phyloP scores from a whole-genome alignment of 2,797 vertebrate species.

The Margarornis squamiger region DNA sequence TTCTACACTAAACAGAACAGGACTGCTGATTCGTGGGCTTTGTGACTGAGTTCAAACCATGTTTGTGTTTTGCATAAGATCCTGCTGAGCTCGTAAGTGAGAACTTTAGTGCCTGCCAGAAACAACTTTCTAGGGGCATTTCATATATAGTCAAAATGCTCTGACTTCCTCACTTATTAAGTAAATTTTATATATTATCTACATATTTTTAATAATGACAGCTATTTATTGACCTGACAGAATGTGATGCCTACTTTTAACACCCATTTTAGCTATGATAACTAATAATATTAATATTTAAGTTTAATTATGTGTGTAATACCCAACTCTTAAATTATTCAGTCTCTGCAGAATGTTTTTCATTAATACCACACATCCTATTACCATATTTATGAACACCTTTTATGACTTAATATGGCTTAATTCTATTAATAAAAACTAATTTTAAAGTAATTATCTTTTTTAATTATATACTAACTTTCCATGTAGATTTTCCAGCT shows the following conservation, averaged over 20 bases:
- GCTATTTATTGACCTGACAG: slow-evolving; percentile 12
- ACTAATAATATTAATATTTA: slow-evolving; percentile 67
- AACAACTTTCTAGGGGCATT: neutral
- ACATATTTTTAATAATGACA: neutral
- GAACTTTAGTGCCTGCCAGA: neutral
- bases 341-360: slow-evolving; percentile 62
- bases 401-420: slow-evolving; percentile 63
- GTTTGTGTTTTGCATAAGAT: neutral
- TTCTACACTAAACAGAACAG: neutral
- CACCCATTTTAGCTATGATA: neutral
- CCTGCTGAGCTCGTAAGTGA: neutral
- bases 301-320: slow-evolving; percentile 55
- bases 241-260: slow-evolving; percentile 11
- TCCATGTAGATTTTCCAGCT: slow-evolving; percentile 30
- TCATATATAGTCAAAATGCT: neutral
- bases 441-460: slow-evolving; percentile 72
- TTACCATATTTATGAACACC: slow-evolving; percentile 70
- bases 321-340: slow-evolving; percentile 59
- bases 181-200: neutral
- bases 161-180: neutral
- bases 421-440: slow-evolving; percentile 76
- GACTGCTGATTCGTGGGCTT: neutral
- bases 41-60: neutral
- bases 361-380: slow-evolving; percentile 59
- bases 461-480: slow-evolving; percentile 63